Percentiles rank a stretch among this genome's conserved stretches.
phyloP scores from a whole-genome alignment of 1,140 invertebrate species.

The Diuraphis noxia region DNA sequence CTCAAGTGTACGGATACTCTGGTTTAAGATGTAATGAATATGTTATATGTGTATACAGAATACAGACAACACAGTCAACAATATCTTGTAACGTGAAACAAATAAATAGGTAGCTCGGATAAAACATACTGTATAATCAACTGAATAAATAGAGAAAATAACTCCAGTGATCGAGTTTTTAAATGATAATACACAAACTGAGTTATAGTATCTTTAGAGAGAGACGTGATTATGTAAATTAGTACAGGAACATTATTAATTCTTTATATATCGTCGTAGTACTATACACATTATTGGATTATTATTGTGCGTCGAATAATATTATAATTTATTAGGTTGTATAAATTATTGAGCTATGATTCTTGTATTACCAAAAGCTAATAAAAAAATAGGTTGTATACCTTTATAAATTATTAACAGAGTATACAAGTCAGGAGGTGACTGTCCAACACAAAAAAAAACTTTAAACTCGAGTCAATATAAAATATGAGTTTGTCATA shows the following conservation, averaged over 20 bases:
- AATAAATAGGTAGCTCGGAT: neutral
- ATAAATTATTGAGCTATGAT: no score
- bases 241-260: neutral
- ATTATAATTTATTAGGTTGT: neutral
- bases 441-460: no score
- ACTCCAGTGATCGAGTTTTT: neutral
- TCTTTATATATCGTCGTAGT: no score
- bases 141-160: neutral
- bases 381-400: no score
- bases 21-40: slow-evolving; percentile 8
- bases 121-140: neutral
- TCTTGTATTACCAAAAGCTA: no score
- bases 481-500: neutral
- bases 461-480: no score
- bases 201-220: no score
- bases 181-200: neutral
- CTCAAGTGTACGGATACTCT: neutral
- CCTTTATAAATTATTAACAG: no score
- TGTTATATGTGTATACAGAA: slow-evolving; percentile 4
- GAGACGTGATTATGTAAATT: neutral
- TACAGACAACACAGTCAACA: neutral
- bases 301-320: neutral
- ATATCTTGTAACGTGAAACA: neutral
- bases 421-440: no score
- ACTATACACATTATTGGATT: neutral